Base-by-base conservation (phyloP, 2,888 invertebrate genomes). In the Rhingia rostrata region DNA sequence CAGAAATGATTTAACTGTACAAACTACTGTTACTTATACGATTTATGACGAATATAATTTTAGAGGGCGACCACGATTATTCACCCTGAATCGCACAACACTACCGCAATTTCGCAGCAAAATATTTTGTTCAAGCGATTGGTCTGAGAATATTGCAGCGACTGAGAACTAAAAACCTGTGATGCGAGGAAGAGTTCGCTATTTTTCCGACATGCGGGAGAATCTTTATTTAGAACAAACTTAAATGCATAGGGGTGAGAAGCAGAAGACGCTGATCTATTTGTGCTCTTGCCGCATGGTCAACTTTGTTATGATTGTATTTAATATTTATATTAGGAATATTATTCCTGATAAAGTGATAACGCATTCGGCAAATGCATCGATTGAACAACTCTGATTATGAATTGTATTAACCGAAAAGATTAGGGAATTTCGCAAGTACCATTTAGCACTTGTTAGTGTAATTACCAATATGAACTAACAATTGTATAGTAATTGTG, bases 201-300 rank as follows among this genome's bases (percentile, higher is more conserved):
- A 33, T 66, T 53, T 66, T 60, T 54, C 47, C 45, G 66, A 41
- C n/a, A 41, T 58, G 80, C 60, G 75, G 70, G 64, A 45, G 64
- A 80, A 80, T 81, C 58, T 77, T 77, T 77, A 60, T 66, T 77
- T 72, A 82, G 77, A 72, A 64, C 4, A n/a, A 39, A 67, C 22
- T 60, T 14, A 64, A 47, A 6, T 60, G 22, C 45, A 67, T 32
- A 47, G 32, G 6, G 33, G 12, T 35, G 43, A n/a, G 35, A 35
- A 66, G 14, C 22, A 41, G 32, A 22, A 45, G 66, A 67, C 32
- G 45, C 4, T 51, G 49, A 64, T 54, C 63, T 64, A 74, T 64
- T 64, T 74, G n/a, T 73, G 45, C 14, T 33, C 6, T 45, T 7
- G 45, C 33, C 47, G 64, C 63, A 35, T 72, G 61, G n/a, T 51